phyloP scores from a whole-genome alignment of 2,888 invertebrate species.

The Parnassius orleans region DNA sequence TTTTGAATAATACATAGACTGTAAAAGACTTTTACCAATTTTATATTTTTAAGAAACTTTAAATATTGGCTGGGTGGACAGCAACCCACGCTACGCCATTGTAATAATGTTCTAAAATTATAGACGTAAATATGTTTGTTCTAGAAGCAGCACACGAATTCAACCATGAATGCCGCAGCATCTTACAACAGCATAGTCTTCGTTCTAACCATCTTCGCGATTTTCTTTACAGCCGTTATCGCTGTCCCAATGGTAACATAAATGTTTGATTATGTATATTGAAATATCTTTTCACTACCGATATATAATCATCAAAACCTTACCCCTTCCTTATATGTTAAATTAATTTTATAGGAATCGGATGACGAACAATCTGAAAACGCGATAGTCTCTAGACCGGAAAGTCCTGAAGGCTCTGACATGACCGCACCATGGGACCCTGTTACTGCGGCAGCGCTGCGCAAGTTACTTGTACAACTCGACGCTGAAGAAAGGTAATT shows the following conservation, averaged over 20 bases:
- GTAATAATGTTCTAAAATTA: too few species aligned
- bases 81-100: background rate
- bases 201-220: slow-evolving; percentile 47
- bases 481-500: slow-evolving; percentile 67
- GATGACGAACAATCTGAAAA: slow-evolving; percentile 69
- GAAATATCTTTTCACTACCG: background rate
- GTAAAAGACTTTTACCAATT: too few species aligned
- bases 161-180: slow-evolving; percentile 52
- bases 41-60: too few species aligned
- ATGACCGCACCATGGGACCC: slow-evolving; percentile 59
- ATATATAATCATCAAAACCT: too few species aligned
- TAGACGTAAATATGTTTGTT: background rate
- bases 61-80: background rate
- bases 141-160: slow-evolving; percentile 31
- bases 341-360: slow-evolving; percentile 45
- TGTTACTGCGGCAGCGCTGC: slow-evolving; percentile 64
- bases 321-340: too few species aligned
- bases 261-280: slow-evolving; percentile 10
- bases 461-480: slow-evolving; percentile 66
- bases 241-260: slow-evolving; percentile 62
- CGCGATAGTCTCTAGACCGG: slow-evolving; percentile 51
- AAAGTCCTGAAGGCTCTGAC: slow-evolving; percentile 46
- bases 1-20: too few species aligned
- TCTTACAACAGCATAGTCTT: slow-evolving; percentile 48
- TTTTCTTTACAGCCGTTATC: slow-evolving; percentile 50